Conservation (phyloP, 2,797 vertebrate species). For the Heteromormyrus szaboi region DNA sequence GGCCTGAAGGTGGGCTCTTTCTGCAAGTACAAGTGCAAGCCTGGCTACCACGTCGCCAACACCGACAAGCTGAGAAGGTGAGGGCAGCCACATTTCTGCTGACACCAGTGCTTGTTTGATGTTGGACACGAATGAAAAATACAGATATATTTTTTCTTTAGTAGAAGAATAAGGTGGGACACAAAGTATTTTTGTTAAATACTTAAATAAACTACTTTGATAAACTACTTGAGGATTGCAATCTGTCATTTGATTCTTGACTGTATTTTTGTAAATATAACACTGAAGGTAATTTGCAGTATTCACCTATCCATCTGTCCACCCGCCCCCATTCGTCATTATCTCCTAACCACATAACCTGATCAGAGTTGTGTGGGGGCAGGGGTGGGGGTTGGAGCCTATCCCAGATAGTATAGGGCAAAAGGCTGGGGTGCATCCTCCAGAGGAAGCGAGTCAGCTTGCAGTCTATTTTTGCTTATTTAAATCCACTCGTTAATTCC, state of each 20-base stretch:
- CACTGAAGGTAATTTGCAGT: not conserved
- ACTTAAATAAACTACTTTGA: not conserved
- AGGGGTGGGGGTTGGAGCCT: not conserved
- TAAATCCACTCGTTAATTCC: not conserved
- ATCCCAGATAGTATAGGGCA: not conserved
- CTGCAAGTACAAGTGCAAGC: conserved; percentile 97
- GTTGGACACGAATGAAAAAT: not conserved
- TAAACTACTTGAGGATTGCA: not conserved
- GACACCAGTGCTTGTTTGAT: too few species aligned
- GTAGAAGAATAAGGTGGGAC: not conserved
- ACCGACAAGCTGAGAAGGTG: conserved; percentile 72
- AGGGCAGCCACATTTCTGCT: not conserved
- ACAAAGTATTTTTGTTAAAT: not conserved
- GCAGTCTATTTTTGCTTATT: not conserved
- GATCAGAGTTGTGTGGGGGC: not conserved
- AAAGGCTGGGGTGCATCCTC: not conserved
- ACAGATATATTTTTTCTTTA: not conserved
- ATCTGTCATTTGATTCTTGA: not conserved
- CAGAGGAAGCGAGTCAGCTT: not conserved
- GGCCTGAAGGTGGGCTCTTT: conserved; percentile 92
- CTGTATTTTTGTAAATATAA: not conserved
- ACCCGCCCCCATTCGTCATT: not conserved
- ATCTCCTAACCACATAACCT: not conserved
- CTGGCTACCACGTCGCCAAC: conserved; percentile 77
- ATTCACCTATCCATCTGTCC: not conserved